A percentile compares a stretch with the other conserved stretches of the same genome.
phyloP scores from a whole-genome alignment of 2,113 vertebrate genomes.

The Phyllopteryx taeniolatus region DNA sequence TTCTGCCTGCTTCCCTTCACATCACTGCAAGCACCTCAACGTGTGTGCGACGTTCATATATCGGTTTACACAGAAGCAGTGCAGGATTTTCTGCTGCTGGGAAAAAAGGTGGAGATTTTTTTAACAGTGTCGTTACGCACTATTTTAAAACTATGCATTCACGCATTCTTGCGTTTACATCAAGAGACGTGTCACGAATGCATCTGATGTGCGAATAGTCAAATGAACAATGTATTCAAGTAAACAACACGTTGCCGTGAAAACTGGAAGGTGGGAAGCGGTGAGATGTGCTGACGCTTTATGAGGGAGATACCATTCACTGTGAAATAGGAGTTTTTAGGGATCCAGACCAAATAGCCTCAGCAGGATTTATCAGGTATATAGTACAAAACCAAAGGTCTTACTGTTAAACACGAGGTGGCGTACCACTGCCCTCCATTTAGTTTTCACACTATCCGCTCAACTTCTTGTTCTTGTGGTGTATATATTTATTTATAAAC shows the following conservation, averaged over 20 bases:
- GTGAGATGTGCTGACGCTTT: background rate
- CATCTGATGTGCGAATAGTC: background rate
- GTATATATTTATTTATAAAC: constrained; percentile 40
- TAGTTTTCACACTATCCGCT: constrained; percentile 9
- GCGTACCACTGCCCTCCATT: constrained; percentile 10
- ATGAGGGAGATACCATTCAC: background rate
- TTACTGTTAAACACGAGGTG: constrained; percentile 46
- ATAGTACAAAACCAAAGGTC: constrained; percentile 8
- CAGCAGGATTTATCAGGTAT: constrained; percentile 9
- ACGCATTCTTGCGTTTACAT: constrained; percentile 28
- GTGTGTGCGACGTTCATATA: constrained; percentile 5
- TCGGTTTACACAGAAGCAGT: constrained; percentile 14
- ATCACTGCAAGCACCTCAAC: background rate
- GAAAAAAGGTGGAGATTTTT: background rate
- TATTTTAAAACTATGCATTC: background rate
- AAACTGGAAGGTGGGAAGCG: background rate
- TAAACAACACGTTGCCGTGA: background rate
- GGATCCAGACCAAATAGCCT: background rate
- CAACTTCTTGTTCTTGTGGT: constrained; percentile 9
- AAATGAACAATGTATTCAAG: background rate
- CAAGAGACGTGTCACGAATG: constrained; percentile 18
- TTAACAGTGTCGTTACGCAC: background rate
- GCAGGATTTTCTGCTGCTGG: background rate
- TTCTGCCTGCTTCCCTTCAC: constrained; percentile 6
- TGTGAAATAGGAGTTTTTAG: background rate